phyloP scores from a whole-genome alignment of 2,888 invertebrate species.

The Cephus sareptanus region DNA sequence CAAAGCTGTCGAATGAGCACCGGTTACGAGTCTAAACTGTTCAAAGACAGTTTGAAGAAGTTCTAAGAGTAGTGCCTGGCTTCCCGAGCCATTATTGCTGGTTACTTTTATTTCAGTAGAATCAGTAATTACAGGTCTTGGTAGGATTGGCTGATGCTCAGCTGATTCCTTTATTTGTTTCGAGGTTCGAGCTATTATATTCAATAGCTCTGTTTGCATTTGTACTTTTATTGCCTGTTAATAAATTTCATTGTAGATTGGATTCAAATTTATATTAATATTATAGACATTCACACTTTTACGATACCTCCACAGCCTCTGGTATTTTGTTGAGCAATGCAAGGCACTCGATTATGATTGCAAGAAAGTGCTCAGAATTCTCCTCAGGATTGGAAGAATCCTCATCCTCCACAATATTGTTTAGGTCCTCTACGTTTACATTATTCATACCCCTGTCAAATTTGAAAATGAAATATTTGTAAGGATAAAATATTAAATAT shows the following conservation, averaged over 20 bases:
- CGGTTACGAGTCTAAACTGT: conserved; percentile 84
- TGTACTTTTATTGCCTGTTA: conserved; percentile 81
- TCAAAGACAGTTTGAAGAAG: conserved; percentile 82
- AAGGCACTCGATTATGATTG: conserved; percentile 86
- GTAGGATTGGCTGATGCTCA: conserved; percentile 28
- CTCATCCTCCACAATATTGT: conserved; percentile 71
- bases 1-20: conserved; percentile 78
- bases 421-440: conserved; percentile 45
- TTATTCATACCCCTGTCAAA: conserved; percentile 46
- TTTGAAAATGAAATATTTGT: background rate
- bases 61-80: conserved; percentile 69
- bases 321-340: conserved; percentile 85
- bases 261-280: conserved; percentile 3
- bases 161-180: conserved; percentile 71
- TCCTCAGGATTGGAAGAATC: conserved; percentile 72
- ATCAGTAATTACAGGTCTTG: conserved; percentile 16
- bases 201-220: conserved; percentile 84
- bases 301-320: conserved; percentile 82
- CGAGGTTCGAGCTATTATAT: conserved; percentile 83
- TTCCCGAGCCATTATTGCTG: conserved; percentile 40
- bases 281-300: background rate
- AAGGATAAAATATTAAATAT: background rate
- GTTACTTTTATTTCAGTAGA: conserved; percentile 26
- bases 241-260: conserved; percentile 7
- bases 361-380: conserved; percentile 77